Conservation (phyloP, 1,140 invertebrate genomes). For the Ceratina calcarata region DNA sequence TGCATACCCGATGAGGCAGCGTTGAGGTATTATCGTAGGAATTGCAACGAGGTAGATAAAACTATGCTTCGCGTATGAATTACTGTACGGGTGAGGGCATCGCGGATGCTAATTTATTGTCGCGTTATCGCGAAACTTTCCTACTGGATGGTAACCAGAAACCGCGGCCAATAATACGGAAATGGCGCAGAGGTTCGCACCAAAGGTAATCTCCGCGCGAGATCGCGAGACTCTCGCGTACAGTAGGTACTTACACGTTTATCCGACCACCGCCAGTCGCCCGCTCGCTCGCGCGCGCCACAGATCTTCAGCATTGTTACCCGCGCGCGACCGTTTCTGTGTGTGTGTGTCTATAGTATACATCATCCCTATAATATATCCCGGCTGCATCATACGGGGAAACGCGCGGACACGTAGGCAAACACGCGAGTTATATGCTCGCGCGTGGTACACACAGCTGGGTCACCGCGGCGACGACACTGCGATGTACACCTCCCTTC, state of each 20-base stretch:
- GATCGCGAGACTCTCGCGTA: not conserved
- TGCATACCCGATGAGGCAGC: too few relatives aligned
- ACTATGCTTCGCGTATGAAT: not conserved
- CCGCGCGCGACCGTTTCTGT: too few relatives aligned
- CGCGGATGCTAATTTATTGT: not conserved
- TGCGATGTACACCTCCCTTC: too few relatives aligned
- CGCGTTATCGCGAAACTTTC: not conserved
- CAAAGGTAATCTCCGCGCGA: not conserved
- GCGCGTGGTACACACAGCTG: not conserved
- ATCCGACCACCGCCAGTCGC: not conserved
- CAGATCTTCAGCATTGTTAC: conserved; percentile 1
- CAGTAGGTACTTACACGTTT: not conserved
- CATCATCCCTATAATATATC: not conserved
- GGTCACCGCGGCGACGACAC: too few relatives aligned
- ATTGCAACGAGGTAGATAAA: too few relatives aligned
- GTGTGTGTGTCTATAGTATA: not conserved
- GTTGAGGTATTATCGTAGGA: too few relatives aligned
- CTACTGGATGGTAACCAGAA: not conserved
- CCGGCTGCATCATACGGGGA: not conserved
- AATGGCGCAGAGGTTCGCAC: not conserved
- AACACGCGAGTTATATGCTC: not conserved
- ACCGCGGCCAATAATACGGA: not conserved
- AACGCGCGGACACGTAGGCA: not conserved
- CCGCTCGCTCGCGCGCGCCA: too few relatives aligned
- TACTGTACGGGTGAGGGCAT: not conserved